phyloP scores from a whole-genome alignment of 1,140 invertebrate genomes.

The Drosophila carrolli region DNA sequence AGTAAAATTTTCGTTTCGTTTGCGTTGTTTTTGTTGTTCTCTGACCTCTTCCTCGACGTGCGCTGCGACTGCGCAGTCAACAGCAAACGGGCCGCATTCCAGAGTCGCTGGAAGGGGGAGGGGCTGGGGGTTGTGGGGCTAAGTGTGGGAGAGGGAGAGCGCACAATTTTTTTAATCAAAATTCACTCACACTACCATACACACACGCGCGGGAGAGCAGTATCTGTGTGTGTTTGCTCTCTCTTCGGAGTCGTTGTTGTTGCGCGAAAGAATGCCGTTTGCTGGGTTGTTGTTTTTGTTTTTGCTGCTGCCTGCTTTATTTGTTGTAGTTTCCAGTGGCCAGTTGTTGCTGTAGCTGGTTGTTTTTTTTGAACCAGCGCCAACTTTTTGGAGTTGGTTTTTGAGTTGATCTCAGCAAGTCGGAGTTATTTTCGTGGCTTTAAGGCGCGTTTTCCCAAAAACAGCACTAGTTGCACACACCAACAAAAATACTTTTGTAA shows the following conservation, averaged over 20 bases:
- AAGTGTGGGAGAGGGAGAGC: conserved; percentile 48
- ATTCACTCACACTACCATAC: conserved; percentile 50
- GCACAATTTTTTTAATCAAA: conserved; percentile 78
- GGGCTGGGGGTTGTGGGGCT: conserved; percentile 41
- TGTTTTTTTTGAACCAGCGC: conserved; percentile 46
- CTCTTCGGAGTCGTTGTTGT: conserved; percentile 66
- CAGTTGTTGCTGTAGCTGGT: conserved; percentile 53
- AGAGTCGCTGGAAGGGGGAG: conserved; percentile 36
- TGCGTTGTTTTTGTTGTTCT: conserved; percentile 34
- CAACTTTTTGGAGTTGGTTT: conserved; percentile 49
- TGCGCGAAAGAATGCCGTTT: conserved; percentile 84
- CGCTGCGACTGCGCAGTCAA: conserved; percentile 75
- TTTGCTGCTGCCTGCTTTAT: conserved; percentile 47
- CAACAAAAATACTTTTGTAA: conserved; percentile 49
- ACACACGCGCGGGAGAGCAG: conserved; percentile 21
- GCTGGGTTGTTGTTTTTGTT: conserved; percentile 71
- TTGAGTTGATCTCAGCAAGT: conserved; percentile 41
- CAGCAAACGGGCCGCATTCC: conserved; percentile 70
- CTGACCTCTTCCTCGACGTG: conserved; percentile 74
- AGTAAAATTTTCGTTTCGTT: conserved; percentile 72
- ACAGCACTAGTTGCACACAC: conserved; percentile 36
- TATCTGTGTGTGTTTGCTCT: conserved; percentile 40
- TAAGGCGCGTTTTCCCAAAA: conserved; percentile 31
- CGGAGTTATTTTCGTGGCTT: conserved; percentile 39
- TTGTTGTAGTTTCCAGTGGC: conserved; percentile 36